Evolutionary conservation across 2,113 vertebrate genomes (phyloP).

Genomic region (Oncorhynchus tshawytscha): DNA sequence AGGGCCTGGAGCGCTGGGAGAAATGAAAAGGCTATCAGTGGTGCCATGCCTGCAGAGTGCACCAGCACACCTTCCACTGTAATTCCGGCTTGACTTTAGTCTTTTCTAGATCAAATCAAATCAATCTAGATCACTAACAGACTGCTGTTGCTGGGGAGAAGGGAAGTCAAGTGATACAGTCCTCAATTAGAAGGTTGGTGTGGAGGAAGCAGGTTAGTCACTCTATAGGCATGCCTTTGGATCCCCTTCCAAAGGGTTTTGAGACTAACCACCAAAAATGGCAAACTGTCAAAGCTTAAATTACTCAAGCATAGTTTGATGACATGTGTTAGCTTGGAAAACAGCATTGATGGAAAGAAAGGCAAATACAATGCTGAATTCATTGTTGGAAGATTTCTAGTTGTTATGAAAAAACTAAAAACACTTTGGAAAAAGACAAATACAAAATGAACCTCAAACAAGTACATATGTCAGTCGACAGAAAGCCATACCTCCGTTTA

Average conservation of each 20-base stretch:
- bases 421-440: slow-evolving; percentile 8
- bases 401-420: neutral
- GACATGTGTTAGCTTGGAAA: no score
- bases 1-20: slow-evolving; percentile 21
- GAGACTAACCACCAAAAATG: no score
- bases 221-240: neutral
- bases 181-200: neutral
- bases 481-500: slow-evolving; percentile 87
- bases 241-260: slow-evolving; percentile 1
- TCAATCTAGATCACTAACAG: slow-evolving; percentile 29
- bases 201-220: neutral
- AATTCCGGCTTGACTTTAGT: slow-evolving; percentile 41
- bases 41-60: slow-evolving; percentile 23
- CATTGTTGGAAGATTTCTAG: no score
- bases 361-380: no score
- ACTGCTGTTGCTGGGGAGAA: slow-evolving; percentile 9
- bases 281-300: no score
- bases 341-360: no score
- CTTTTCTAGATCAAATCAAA: slow-evolving; percentile 2
- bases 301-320: no score
- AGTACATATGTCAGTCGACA: slow-evolving; percentile 38
- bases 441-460: slow-evolving; percentile 1
- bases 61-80: slow-evolving; percentile 32
- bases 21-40: slow-evolving; percentile 19
- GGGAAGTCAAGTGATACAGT: slow-evolving; percentile 17